Evolutionary conservation across 2,113 vertebrate genomes (phyloP).

Genomic region (Sapajus apella): DNA sequence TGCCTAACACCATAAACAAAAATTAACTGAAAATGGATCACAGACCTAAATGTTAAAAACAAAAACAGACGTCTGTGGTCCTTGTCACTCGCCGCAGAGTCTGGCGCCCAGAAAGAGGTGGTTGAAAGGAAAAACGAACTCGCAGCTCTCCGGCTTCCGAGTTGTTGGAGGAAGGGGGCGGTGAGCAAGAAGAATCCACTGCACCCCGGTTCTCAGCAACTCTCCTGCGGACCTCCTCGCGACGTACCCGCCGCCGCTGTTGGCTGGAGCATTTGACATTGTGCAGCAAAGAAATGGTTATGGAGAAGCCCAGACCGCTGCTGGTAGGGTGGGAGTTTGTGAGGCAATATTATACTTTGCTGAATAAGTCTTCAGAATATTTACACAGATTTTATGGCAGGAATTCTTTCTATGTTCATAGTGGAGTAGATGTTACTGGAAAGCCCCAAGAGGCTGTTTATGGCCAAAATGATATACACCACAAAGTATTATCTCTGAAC

Average conservation of each 20-base stretch:
- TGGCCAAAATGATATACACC: slow-evolving; percentile 99
- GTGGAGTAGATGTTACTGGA: slow-evolving; percentile 94
- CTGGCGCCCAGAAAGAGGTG: no score
- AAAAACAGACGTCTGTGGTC: no score
- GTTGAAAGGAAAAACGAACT: no score
- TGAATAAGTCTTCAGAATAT: slow-evolving; percentile 99
- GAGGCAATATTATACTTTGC: slow-evolving; percentile 99
- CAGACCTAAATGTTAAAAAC: no score
- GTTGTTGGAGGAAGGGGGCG: no score
- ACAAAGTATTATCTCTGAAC: slow-evolving; percentile 98
- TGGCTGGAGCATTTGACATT: slow-evolving; percentile 88
- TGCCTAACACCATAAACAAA: no score
- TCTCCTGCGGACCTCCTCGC: slow-evolving; percentile 36
- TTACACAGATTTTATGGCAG: slow-evolving; percentile 99
- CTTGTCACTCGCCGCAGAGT: no score
- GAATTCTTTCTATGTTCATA: slow-evolving; percentile 98
- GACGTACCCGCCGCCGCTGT: no score
- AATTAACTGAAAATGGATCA: no score
- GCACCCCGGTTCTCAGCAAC: no score
- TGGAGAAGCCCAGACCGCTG: slow-evolving; percentile 99
- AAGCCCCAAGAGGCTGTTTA: slow-evolving; percentile 97
- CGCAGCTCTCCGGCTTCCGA: no score
- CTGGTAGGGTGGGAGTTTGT: slow-evolving; percentile 99
- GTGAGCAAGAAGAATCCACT: no score
- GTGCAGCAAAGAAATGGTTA: slow-evolving; percentile 99